Conservation (phyloP, 2,113 vertebrate genomes). For the Tragelaphus buxtoni region DNA sequence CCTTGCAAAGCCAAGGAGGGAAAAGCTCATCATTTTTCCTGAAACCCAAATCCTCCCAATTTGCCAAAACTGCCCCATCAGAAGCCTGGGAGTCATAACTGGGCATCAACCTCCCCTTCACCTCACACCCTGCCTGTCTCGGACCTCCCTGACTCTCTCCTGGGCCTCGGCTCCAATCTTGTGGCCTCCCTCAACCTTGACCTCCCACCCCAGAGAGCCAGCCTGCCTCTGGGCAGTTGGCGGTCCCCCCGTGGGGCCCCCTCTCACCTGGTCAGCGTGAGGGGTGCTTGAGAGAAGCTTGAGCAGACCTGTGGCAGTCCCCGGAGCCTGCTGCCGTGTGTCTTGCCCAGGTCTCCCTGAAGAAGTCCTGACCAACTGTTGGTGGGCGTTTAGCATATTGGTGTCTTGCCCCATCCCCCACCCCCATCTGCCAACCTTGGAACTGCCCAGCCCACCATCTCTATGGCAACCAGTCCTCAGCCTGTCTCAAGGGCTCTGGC, state of each 20-base stretch:
- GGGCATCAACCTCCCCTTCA: not conserved
- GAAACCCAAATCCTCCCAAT: not conserved
- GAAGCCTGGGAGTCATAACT: not conserved
- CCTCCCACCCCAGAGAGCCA: not conserved
- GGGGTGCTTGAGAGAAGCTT: conserved; percentile 11
- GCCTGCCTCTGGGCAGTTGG: conserved; percentile 17
- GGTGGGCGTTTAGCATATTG: conserved; percentile 54
- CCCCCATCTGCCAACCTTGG: conserved; percentile 17
- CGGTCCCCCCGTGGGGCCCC: rapidly evolving
- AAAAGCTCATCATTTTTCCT: not conserved
- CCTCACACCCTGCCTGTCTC: rapidly evolving
- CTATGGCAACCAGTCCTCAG: conserved; percentile 50
- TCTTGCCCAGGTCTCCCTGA: not conserved
- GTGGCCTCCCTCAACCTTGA: not conserved
- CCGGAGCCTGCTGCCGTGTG: not conserved
- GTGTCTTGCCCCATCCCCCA: conserved; percentile 15
- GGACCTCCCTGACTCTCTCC: not conserved
- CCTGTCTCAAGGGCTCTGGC: not conserved
- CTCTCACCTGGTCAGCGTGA: conserved; percentile 23
- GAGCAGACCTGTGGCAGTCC: not conserved
- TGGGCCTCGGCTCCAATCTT: not conserved
- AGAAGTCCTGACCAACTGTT: not conserved
- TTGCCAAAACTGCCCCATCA: not conserved
- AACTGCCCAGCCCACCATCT: not conserved
- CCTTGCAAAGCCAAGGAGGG: not conserved